Percentiles rank a stretch among this genome's conserved stretches.
phyloP scores from a whole-genome alignment of 2,888 invertebrate genomes.

The Cybosia mesomella region DNA sequence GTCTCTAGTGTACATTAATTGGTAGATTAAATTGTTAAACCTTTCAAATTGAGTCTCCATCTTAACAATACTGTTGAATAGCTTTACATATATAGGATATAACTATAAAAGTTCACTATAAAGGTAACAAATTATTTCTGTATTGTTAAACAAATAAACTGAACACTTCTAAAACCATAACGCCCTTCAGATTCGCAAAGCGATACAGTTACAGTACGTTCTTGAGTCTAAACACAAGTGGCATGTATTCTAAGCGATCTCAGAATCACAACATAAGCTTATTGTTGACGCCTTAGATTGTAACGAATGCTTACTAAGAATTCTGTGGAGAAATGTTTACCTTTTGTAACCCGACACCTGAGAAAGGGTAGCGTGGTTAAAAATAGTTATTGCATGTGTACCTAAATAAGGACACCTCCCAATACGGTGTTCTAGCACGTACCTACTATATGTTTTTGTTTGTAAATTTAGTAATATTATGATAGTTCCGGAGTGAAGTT shows the following conservation, averaged over 20 bases:
- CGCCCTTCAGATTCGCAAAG: constrained; percentile 16
- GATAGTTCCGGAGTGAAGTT: neutral
- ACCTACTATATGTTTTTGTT: neutral
- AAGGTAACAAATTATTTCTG: neutral
- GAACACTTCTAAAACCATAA: constrained; percentile 14
- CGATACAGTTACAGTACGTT: constrained; percentile 30
- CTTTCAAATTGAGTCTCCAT: constrained; percentile 53
- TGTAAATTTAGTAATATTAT: neutral
- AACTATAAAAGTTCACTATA: neutral
- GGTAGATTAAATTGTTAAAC: constrained; percentile 55
- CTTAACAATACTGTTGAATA: constrained; percentile 20
- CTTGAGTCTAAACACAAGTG: constrained; percentile 40
- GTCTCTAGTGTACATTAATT: constrained; percentile 54
- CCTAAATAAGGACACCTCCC: constrained; percentile 31
- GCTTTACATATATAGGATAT: neutral
- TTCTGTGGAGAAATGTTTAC: constrained; percentile 73
- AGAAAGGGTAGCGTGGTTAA: constrained; percentile 47
- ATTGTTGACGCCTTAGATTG: constrained; percentile 34
- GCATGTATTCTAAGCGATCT: constrained; percentile 22
- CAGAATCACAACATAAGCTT: constrained; percentile 39
- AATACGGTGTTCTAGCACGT: constrained; percentile 17
- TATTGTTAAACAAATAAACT: neutral
- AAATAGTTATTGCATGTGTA: constrained; percentile 39
- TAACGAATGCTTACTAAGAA: constrained; percentile 63
- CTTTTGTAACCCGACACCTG: constrained; percentile 69